Conservation (phyloP, 2,888 invertebrate genomes). For the Drosophila phalerata region DNA sequence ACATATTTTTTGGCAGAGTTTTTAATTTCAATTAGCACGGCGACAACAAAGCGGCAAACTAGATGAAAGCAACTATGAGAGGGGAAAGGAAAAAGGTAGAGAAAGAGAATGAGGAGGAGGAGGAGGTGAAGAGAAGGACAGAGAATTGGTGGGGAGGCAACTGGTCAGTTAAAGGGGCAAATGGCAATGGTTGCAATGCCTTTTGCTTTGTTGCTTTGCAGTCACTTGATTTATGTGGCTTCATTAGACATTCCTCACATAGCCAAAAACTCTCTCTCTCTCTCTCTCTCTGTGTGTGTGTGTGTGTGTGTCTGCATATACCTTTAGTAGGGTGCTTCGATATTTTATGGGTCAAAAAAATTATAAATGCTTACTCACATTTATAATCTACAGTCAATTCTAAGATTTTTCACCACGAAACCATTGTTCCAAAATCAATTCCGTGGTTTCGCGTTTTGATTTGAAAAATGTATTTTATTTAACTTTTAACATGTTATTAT, state of each 20-base stretch:
- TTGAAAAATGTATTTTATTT: no score
- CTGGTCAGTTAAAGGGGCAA: constrained; percentile 22
- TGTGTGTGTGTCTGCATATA: background rate
- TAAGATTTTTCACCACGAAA: no score
- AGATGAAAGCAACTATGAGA: constrained; percentile 17
- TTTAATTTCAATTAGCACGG: constrained; percentile 77
- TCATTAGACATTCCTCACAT: constrained; percentile 82
- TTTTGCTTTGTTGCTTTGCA: constrained; percentile 35
- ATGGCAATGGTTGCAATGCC: constrained; percentile 26
- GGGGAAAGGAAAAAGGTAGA: background rate
- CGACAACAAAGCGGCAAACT: constrained; percentile 47
- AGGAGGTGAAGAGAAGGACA: background rate
- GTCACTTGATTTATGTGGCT: constrained; percentile 84
- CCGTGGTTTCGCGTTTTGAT: no score
- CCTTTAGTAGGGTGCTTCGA: no score
- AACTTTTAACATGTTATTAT: no score
- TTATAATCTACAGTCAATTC: no score
- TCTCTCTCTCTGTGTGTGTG: no score
- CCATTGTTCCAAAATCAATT: no score
- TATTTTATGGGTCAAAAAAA: no score
- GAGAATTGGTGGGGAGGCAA: background rate
- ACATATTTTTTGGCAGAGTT: constrained; percentile 56
- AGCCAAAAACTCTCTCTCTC: constrained; percentile 40
- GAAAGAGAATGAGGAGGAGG: background rate
- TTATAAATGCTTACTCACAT: no score